Conservation (phyloP, 2,113 vertebrate genomes). For the Galemys pyrenaicus region DNA sequence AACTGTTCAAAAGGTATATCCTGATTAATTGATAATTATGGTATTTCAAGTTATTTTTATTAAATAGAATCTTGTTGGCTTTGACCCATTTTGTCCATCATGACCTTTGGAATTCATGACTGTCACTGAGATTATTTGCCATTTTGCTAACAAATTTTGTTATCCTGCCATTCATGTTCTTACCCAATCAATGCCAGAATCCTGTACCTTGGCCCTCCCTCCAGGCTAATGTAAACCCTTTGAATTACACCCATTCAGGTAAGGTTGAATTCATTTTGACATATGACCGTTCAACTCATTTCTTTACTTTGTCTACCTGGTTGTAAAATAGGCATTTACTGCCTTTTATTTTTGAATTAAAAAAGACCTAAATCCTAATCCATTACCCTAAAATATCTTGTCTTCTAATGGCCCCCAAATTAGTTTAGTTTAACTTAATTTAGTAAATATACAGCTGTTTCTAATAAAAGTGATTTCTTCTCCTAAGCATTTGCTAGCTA, state of each 20-base stretch:
- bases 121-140: neutral
- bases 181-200: neutral
- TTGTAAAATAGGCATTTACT: neutral
- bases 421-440: conserved; percentile 48
- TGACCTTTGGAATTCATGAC: neutral
- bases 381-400: conserved; percentile 19
- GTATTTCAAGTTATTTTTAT: neutral
- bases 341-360: neutral
- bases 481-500: conserved; percentile 30
- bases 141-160: neutral
- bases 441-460: conserved; percentile 28
- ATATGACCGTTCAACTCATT: conserved; percentile 10
- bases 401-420: conserved; percentile 10
- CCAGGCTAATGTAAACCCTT: neutral
- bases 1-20: neutral
- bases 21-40: neutral
- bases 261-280: conserved; percentile 47
- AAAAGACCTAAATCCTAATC: neutral
- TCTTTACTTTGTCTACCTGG: neutral
- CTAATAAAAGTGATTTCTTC: conserved; percentile 25
- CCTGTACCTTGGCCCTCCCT: neutral
- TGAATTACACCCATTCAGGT: conserved; percentile 11
- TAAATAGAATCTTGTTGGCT: neutral
- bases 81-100: neutral
- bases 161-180: neutral